phyloP scores from a whole-genome alignment of 2,888 invertebrate genomes.

The Automeris io region DNA sequence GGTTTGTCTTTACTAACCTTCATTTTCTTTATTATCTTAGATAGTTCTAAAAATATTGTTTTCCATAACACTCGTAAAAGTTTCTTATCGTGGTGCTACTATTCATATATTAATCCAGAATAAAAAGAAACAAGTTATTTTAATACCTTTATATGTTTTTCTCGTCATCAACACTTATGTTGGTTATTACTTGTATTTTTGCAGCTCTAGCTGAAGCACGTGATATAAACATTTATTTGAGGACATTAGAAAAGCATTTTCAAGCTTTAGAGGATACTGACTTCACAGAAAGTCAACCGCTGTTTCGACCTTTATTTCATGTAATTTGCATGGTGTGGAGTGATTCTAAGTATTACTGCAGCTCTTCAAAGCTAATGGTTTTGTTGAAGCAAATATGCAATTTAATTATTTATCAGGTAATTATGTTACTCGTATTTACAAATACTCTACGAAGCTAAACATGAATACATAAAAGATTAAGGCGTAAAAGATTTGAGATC shows the following conservation, averaged over 20 bases:
- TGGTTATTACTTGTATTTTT: slow-evolving; percentile 18
- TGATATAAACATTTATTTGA: slow-evolving; percentile 91
- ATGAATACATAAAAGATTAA: background rate
- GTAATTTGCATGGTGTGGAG: slow-evolving; percentile 94
- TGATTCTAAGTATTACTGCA: slow-evolving; percentile 92
- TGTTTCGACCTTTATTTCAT: slow-evolving; percentile 89
- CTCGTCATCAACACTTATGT: no score
- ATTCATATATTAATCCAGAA: no score
- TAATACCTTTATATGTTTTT: no score
- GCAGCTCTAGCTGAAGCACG: slow-evolving; percentile 92
- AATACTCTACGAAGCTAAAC: background rate
- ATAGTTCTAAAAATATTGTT: no score
- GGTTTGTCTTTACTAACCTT: no score
- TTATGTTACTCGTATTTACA: background rate
- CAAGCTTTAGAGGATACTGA: slow-evolving; percentile 88
- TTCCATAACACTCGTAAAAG: no score
- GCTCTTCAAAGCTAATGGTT: slow-evolving; percentile 91
- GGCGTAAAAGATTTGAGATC: background rate
- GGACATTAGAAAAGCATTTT: slow-evolving; percentile 88
- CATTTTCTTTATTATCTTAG: no score
- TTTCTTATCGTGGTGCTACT: no score
- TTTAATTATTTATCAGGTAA: slow-evolving; percentile 90
- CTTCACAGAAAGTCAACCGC: slow-evolving; percentile 87
- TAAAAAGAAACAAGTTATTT: no score
- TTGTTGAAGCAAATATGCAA: slow-evolving; percentile 93